Base-by-base conservation (phyloP, 2,797 vertebrate species). In the Paguma larvata region DNA sequence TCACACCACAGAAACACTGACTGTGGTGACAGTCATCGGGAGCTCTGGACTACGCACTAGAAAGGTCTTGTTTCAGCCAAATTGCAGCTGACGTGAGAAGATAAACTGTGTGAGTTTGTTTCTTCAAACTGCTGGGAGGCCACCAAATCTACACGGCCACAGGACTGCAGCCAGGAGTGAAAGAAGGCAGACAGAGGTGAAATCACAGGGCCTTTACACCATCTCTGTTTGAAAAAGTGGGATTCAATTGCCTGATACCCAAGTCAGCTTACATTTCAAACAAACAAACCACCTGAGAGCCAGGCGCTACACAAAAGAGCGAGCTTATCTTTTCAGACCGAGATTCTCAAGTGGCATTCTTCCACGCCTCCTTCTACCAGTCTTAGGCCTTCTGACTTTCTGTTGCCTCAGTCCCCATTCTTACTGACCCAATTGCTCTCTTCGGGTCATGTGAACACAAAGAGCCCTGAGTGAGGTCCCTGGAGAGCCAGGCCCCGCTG, bases 231-330 rank as follows among this genome's bases (percentile, higher is more conserved):
- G 91, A 85, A 96, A 94, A 94, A 97, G 80, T n/a, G 68, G 72
- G 88, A 93, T 68, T 94, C 85, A 56, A 92, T 4, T 78, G 92
- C 89, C 59, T 32, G 83, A 94, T 70, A 63, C 46, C 68, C 68
- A 88, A 95, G 72, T 56, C 95, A 62, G 90, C 95, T 97, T 85
- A 70, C 46, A 83, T 96, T 97, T 97, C 97, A 97, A 96, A 97
- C 85, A 86, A 80, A 92, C 7, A 56, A 70, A 53, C 44, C 86
- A 68, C 91, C 84, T 18, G 77, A 91, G 97, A 91, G 93, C 72
- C 82, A 46, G 62, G 82, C 1, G 16, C 18, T 19, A 23, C 53
- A 96, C 96, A 97, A 97, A 97, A 80, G 96, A 27, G 44, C 0
- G 3, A 5, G 48, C 84, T 89, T 91, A 95, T 94, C 96, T 95